Evolutionary conservation across 92 coral and sea anemone species (phyloP).

Genomic region (Hydrozoanthus gracilis): DNA sequence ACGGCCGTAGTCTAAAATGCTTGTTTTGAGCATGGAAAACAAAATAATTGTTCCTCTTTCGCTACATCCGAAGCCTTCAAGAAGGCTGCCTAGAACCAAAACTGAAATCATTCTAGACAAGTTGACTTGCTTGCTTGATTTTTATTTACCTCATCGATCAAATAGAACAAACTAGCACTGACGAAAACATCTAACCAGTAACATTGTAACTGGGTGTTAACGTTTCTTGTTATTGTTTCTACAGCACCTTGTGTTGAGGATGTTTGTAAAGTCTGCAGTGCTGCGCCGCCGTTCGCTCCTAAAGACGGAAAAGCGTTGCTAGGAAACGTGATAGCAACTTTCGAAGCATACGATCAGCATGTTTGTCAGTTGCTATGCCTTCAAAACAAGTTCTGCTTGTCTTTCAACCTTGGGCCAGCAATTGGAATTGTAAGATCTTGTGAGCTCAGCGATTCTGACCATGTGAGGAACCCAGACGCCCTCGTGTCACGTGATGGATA

Average conservation of each 20-base stretch:
- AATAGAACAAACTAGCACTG: too few species aligned
- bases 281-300: not conserved
- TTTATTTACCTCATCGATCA: too few species aligned
- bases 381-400: not conserved
- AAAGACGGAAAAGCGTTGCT: not conserved
- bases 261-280: not conserved
- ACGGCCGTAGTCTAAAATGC: too few species aligned
- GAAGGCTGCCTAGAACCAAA: too few species aligned
- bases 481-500: slow-evolving; percentile 22
- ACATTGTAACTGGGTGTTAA: too few species aligned
- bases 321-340: slow-evolving; percentile 29
- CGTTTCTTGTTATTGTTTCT: not conserved
- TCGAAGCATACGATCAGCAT: not conserved
- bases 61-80: too few species aligned
- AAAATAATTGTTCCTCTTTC: too few species aligned
- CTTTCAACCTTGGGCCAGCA: not conserved
- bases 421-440: not conserved
- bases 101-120: too few species aligned
- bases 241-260: not conserved
- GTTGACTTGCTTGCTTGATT: too few species aligned
- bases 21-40: too few species aligned
- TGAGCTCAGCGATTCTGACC: slow-evolving; percentile 40
- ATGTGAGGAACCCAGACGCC: not conserved
- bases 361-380: slow-evolving; percentile 26
- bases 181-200: too few species aligned